Evolutionary conservation across 2,888 invertebrate genomes (phyloP), one percentile per base, ranked within the genome.

Genomic region (Leptopilina drosophilae): DNA sequence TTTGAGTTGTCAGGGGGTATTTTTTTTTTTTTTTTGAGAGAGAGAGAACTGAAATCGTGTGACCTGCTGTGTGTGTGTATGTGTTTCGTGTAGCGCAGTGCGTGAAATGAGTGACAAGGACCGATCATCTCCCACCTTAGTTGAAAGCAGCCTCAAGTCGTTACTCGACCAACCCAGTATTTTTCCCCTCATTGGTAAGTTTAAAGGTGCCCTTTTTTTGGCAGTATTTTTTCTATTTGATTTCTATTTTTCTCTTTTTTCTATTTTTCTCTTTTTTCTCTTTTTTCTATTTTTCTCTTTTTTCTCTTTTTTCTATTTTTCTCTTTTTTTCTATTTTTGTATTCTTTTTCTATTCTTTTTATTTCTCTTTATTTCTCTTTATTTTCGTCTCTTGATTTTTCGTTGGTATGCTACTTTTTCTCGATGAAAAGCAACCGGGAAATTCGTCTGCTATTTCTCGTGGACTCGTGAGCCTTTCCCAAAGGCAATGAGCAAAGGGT

Each of bases 21-120:
- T 42, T 53, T 33, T 3, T 42, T 5, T 7, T 42, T 42, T 42
- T 64, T 49, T 49, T n/a, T n/a, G 20, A 20, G 20, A 20, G 20
- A 20, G 20, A 20, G 9, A 49, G 11, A 49, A 11, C 11, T 40
- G 26, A 69, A 26, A 75, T 49, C 42, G 66, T 77, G 67, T 67
- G 40, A 56, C 65, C 64, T 49, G 67, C 73, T 76, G 78, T 65
- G 49, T 64, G 69, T 59, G 69, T 62, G 69, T 59, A 62, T 62
- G 56, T 67, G 69, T 59, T 62, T 78, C 80, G 82, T 78, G 81
- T 81, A 88, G 87, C 88, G 89, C 89, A 88, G 89, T 89, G 90
- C 89, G 94, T 95, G 95, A 94, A 94, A 96, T 96, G 96, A 96
- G 96, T 94, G 96, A 96, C 95, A 96, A 96, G 95, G 96, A 96